A percentile compares a stretch with the other conserved stretches of the same genome.
These are phyloP conservation scores for Trachelus troglodyta DNA, from an alignment of 2,888 invertebrate genomes.

Conservation along the genomic window DNA sequence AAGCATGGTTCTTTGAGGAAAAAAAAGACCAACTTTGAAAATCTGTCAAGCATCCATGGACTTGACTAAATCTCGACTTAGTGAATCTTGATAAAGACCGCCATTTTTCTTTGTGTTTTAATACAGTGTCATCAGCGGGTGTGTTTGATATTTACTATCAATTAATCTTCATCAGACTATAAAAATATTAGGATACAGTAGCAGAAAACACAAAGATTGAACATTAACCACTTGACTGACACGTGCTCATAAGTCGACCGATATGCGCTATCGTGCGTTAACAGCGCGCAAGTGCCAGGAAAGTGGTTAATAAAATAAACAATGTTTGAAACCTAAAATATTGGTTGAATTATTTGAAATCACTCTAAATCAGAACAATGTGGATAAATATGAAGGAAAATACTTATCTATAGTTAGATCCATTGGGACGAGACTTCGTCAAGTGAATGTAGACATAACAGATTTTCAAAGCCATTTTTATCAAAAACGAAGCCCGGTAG, in stretches of 20 bases:
- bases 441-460: not conserved
- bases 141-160: not conserved
- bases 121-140: not conserved
- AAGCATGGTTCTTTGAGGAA: not conserved
- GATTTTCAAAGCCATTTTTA: not conserved
- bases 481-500: not conserved
- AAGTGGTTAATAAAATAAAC: not conserved
- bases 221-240: not conserved
- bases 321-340: not conserved
- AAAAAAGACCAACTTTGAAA: not conserved
- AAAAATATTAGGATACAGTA: not conserved
- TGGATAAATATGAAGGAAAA: not conserved
- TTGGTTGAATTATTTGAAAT: not conserved
- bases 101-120: not conserved
- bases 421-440: not conserved
- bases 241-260: too few relatives aligned
- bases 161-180: not conserved
- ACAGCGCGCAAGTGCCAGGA: too few relatives aligned
- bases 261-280: too few relatives aligned
- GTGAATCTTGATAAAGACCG: too few relatives aligned
- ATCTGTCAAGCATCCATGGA: not conserved
- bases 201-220: not conserved
- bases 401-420: not conserved
- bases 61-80: too few relatives aligned
- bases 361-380: not conserved